Base-by-base conservation (phyloP, 2,888 invertebrate genomes). In the Steromphala cineraria region DNA sequence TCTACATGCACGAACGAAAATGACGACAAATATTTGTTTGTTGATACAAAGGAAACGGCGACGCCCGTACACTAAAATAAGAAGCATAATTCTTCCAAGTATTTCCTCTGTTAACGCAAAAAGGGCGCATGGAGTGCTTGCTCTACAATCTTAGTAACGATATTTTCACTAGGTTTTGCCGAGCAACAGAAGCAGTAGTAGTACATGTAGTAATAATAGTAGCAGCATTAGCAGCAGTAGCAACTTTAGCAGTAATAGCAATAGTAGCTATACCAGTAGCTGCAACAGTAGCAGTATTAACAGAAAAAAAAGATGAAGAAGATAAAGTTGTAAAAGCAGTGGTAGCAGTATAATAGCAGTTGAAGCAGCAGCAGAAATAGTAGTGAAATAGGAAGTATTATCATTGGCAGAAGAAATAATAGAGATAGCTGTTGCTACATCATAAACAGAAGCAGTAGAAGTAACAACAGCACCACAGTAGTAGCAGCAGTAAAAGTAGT, bases 381-480 rank as follows among this genome's bases (percentile, higher is more conserved):
- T 55, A 55, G n/a, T 55, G 21, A n/a, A n/a, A n/a, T n/a, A 2
- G 10, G n/a, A 7, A 55, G 21, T 10, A n/a, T 2, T 55, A 55
- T 3, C 21, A 55, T 3, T 55, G 10, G 21, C 4, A 55, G 21
- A 4, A 46, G 71, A 17, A 79, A 71, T 53, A 67, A 46, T 71
- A 67, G 79, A 52, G 21, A 53, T 71, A 79, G 79, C 71, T 46
- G 71, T 79, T 28, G 75, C 31, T n/a, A 36, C 31, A 17, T 52
- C 74, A 74, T 53, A 53, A 53, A 53, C 53, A 74, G 74, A 74
- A 31, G 74, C 52, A 71, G 74, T 79, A 74, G 74, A 52, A 74
- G 79, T 79, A 74, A 53, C 53, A 74, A 53, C 74, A 74, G 79
- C 53, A 53, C 74, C 53, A 74, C 19, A 56, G 55, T 55, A 55